phyloP scores from a whole-genome alignment of 2,797 vertebrate genomes.

The Arrhamphus sclerolepis region DNA sequence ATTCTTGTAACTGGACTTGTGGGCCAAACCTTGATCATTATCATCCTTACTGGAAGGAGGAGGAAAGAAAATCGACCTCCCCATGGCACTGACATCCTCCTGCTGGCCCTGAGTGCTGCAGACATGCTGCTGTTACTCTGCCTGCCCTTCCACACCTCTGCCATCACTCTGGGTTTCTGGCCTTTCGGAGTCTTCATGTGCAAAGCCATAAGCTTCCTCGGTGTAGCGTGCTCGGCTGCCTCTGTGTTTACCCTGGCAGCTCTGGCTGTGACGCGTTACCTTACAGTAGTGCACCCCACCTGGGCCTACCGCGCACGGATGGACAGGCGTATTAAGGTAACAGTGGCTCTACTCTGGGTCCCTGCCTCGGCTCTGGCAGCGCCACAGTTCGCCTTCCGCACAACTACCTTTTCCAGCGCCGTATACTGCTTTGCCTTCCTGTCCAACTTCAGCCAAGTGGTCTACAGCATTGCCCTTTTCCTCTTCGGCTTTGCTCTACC shows the following conservation, averaged over 20 bases:
- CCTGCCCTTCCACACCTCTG: conserved; percentile 82
- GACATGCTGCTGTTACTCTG: conserved; percentile 80
- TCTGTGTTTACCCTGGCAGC: conserved; percentile 80
- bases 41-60: conserved; percentile 69
- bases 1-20: conserved; percentile 78
- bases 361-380: conserved; percentile 73
- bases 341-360: conserved; percentile 74
- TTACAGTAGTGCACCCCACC: conserved; percentile 79
- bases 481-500: conserved; percentile 78
- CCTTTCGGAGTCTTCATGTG: conserved; percentile 79
- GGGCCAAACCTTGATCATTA: conserved; percentile 79
- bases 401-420: conserved; percentile 35
- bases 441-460: conserved; percentile 72
- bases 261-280: conserved; percentile 80
- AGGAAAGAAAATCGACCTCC: conserved; percentile 49
- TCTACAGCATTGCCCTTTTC: conserved; percentile 81
- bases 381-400: conserved; percentile 81
- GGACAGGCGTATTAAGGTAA: conserved; percentile 54
- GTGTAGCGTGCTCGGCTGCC: conserved; percentile 76
- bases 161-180: conserved; percentile 80
- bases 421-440: conserved; percentile 83
- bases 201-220: conserved; percentile 82
- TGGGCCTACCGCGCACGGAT: conserved; percentile 73
- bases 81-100: conserved; percentile 78
- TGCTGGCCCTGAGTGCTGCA: conserved; percentile 78